phyloP scores from a whole-genome alignment of 2,113 vertebrate species.

The Tragelaphus buxtoni region DNA sequence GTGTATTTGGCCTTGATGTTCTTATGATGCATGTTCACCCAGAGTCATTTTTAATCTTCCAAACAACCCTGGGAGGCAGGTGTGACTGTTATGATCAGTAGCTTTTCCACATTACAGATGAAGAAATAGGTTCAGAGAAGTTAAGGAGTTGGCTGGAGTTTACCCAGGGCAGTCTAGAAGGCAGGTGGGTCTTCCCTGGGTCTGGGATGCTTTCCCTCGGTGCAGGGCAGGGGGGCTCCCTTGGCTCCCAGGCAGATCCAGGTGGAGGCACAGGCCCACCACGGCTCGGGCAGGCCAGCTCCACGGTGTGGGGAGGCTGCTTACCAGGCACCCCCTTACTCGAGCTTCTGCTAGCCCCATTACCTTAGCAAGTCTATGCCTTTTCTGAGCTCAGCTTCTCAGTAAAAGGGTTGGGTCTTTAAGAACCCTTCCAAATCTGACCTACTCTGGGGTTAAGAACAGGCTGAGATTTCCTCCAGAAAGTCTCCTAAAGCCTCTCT shows the following conservation, averaged over 20 bases:
- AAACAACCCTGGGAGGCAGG: background rate
- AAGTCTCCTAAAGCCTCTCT: background rate
- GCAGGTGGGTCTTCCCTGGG: background rate
- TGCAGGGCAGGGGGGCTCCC: fast-evolving
- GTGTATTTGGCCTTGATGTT: background rate
- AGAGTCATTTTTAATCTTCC: background rate
- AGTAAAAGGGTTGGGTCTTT: background rate
- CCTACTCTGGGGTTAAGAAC: background rate
- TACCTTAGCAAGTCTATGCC: background rate
- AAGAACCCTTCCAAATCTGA: background rate
- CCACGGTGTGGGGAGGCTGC: background rate
- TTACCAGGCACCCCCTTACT: background rate
- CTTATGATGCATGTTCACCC: background rate
- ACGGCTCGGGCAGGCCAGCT: background rate
- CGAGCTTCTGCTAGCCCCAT: too few relatives aligned
- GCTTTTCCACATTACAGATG: background rate
- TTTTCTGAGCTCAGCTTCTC: background rate
- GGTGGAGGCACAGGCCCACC: background rate
- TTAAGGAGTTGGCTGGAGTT: too few relatives aligned
- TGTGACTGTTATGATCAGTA: background rate
- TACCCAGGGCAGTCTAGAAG: background rate
- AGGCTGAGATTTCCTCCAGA: background rate
- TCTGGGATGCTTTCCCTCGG: fast-evolving
- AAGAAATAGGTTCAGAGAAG: background rate
- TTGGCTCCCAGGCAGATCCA: background rate